A percentile compares a stretch with the other conserved stretches of the same genome.
Evolutionary conservation across 2,888 invertebrate genomes (phyloP).

Genomic region (Andrena hattorfiana): DNA sequence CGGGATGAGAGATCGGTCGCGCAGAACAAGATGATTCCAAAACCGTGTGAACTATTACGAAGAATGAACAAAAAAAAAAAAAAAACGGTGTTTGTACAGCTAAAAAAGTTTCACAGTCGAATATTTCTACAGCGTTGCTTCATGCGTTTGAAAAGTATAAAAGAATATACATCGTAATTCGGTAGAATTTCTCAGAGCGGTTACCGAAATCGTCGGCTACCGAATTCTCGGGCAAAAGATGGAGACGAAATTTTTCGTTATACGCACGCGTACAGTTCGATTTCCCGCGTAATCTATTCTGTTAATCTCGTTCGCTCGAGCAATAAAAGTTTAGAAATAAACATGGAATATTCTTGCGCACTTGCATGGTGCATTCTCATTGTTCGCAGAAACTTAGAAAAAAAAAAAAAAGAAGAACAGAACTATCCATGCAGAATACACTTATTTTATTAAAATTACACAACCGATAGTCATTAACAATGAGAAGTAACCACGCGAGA

Average conservation of each 20-base stretch:
- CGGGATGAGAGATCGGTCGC: constrained; percentile 37
- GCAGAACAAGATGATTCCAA: constrained; percentile 16
- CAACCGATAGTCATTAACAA: neutral
- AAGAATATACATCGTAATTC: constrained; percentile 1
- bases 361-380: constrained; percentile 8
- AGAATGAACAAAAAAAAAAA: too few species aligned
- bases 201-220: constrained; percentile 1
- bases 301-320: neutral
- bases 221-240: neutral
- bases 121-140: neutral
- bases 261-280: constrained; percentile 1
- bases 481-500: constrained; percentile 7
- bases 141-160: constrained; percentile 9
- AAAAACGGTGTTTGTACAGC: constrained; percentile 5
- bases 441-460: constrained; percentile 3
- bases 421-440: neutral
- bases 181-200: constrained; percentile 11
- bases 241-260: neutral
- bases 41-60: neutral
- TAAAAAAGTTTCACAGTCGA: neutral
- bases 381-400: neutral
- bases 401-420: neutral
- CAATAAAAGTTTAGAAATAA: constrained; percentile 25
- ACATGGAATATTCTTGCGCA: constrained; percentile 6
- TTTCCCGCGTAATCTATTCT: constrained; percentile 13